phyloP scores from a whole-genome alignment of 2,888 invertebrate species.

The Lumbricus terrestris region DNA sequence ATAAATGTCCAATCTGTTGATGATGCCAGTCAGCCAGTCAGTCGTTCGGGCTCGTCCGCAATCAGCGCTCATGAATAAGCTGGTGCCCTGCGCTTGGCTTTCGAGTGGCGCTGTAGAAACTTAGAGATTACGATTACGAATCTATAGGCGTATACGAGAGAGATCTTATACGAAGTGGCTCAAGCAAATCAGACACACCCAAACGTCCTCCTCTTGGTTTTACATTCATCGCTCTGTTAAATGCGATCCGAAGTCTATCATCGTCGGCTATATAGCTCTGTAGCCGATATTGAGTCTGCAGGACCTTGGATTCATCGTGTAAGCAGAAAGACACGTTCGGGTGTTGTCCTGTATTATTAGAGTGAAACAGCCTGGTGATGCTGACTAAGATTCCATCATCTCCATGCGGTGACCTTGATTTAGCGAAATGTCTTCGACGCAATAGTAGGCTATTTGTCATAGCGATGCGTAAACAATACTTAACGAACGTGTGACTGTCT shows the following conservation, averaged over 20 bases:
- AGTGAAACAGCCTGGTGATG: too few relatives aligned
- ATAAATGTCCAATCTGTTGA: neutral
- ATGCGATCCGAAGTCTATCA: neutral
- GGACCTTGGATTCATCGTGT: neutral
- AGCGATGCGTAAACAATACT: too few relatives aligned
- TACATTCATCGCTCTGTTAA: neutral
- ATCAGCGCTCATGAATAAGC: too few relatives aligned
- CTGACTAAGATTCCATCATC: neutral
- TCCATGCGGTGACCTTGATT: neutral
- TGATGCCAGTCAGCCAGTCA: neutral
- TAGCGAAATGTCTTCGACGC: neutral
- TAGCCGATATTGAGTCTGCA: too few relatives aligned
- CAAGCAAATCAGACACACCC: neutral
- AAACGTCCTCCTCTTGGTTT: too few relatives aligned
- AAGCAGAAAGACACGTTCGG: neutral
- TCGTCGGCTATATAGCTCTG: too few relatives aligned
- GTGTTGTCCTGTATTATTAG: neutral
- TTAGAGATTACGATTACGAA: too few relatives aligned
- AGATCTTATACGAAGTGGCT: neutral
- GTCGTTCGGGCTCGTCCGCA: neutral
- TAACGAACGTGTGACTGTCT: neutral
- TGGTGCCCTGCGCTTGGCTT: too few relatives aligned
- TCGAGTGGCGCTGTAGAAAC: too few relatives aligned
- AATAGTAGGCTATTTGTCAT: too few relatives aligned
- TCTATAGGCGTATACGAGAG: neutral